Base-by-base conservation (phyloP, 2,888 invertebrate species). In the Troides aeacus region DNA sequence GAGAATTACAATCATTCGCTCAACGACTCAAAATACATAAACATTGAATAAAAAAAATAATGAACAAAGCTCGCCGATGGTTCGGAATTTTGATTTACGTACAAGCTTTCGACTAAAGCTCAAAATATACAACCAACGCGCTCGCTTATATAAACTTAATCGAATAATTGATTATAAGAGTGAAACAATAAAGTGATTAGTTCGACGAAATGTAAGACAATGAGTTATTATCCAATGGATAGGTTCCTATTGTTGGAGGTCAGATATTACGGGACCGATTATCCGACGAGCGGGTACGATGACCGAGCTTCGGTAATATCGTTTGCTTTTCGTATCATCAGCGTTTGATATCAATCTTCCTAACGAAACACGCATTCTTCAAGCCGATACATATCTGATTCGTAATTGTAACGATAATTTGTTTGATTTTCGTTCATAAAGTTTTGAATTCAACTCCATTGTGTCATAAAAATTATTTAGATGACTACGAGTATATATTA, bases 141-240 rank as follows among this genome's bases (percentile, higher is more conserved):
- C 88, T 84, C 88, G 82, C 87, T 87, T 88, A 88, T 88, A 85
- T 83, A 87, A 89, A 90, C 84, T 84, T 89, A 91, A 92, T 89
- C 88, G 89, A 90, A 86, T 92, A 92, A 92, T 92, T 92, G 92
- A 92, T 92, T 92, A 89, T 86, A 87, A 84, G 84, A 88, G 82
- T 83, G 83, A 87, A 92, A 92, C 92, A 92, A 92, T 92, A 88
- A 90, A 92, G 89, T 91, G 91, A 92, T 92, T 92, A 92, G 90
- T 89, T 86, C 79, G 84, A 92, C 89, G 90, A 90, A 91, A 92
- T 88, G 86, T 87, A 86, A 88, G 90, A 92, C 92, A 92, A 92
- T 90, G 91, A 92, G 82, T 89, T 91, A 92, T 92, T 91, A 91
- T 90, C 88, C 86, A 82, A 81, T 77, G 81, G 84, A 89, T 88